phyloP scores from a whole-genome alignment of 2,113 vertebrate genomes.

The Melanerpes aurifrons region DNA sequence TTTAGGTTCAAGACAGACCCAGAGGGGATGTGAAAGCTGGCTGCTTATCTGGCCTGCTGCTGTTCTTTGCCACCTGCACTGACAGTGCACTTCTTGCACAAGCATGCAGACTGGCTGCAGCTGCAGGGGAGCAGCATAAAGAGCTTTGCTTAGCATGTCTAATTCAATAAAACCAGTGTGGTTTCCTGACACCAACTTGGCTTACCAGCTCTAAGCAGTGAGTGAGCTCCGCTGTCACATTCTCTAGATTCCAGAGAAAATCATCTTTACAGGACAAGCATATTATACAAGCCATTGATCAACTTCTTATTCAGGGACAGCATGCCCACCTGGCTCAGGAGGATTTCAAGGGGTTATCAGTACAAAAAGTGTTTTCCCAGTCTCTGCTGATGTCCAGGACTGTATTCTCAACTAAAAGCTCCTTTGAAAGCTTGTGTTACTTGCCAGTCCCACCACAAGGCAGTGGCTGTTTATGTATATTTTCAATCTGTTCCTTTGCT shows the following conservation, averaged over 20 bases:
- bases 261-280: not conserved
- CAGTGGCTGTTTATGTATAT: not conserved
- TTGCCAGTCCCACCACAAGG: not conserved
- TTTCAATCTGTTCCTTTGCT: not conserved
- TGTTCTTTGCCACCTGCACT: not conserved
- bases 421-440: not conserved
- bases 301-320: not conserved
- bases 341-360: not conserved
- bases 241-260: not conserved
- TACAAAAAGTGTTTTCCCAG: not conserved
- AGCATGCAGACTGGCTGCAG: not conserved
- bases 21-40: not conserved
- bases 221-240: not conserved
- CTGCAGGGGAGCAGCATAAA: not conserved
- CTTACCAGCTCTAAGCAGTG: not conserved
- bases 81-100: not conserved
- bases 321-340: not conserved
- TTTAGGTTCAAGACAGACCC: not conserved
- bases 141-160: not conserved
- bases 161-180: constrained; percentile 17
- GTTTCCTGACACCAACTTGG: not conserved
- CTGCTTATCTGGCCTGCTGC: not conserved
- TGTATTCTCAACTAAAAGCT: not conserved
- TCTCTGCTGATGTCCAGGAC: not conserved
- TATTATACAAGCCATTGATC: not conserved